Percentiles rank a stretch among this genome's conserved stretches.
phyloP scores from a whole-genome alignment of 2,113 vertebrate genomes.

The Sturnira hondurensis region DNA sequence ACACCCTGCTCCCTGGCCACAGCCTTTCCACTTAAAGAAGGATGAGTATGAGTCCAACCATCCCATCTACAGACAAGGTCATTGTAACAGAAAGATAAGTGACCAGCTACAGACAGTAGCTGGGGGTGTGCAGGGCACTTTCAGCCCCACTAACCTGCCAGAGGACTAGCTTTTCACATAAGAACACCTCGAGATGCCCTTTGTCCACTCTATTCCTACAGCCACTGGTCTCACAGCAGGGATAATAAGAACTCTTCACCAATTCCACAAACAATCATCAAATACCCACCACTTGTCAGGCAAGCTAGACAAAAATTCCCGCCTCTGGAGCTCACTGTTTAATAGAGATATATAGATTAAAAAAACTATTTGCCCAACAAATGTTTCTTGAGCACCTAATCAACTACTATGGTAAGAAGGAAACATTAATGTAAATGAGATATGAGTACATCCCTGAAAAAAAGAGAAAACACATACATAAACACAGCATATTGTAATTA shows the following conservation, averaged over 20 bases:
- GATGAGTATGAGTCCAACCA: neutral
- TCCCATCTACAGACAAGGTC: neutral
- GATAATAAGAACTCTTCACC: neutral
- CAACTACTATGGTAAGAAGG: neutral
- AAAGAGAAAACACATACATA: neutral
- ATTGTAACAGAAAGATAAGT: neutral
- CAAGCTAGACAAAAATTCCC: neutral
- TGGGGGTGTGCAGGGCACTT: neutral
- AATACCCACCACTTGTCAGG: neutral
- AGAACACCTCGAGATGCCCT: neutral
- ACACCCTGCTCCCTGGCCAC: too few relatives aligned
- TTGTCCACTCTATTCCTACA: neutral
- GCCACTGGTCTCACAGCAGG: neutral
- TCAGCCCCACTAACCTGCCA: neutral
- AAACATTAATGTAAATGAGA: neutral
- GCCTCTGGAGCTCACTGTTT: neutral
- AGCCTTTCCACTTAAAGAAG: too few relatives aligned
- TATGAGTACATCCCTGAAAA: neutral
- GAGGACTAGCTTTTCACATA: neutral
- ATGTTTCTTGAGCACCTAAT: neutral
- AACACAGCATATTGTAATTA: neutral
- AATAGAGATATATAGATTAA: neutral
- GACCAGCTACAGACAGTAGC: neutral
- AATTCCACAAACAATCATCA: constrained; percentile 19
- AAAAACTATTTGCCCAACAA: neutral